Evolutionary conservation across 2,113 vertebrate species (phyloP).

Genomic region (Cyanoramphus novaezelandiae): DNA sequence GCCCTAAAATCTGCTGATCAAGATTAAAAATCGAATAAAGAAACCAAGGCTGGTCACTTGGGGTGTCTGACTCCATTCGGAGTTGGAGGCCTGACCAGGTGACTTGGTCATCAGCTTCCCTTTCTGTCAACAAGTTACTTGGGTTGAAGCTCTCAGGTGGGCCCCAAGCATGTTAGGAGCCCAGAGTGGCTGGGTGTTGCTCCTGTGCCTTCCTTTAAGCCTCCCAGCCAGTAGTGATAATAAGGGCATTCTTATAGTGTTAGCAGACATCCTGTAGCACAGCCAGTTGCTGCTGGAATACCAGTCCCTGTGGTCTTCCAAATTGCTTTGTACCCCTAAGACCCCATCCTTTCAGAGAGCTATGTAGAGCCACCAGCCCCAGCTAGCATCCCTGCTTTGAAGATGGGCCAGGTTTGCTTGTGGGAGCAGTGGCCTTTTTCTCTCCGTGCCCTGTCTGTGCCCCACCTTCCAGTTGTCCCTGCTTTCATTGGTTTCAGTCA

Average conservation of each 20-base stretch:
- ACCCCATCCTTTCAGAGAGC: background rate
- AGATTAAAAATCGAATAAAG: background rate
- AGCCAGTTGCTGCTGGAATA: background rate
- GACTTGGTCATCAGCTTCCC: background rate
- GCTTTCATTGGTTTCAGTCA: background rate
- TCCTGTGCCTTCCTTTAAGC: background rate
- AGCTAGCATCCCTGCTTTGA: background rate
- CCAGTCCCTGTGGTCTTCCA: background rate
- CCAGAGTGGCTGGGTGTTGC: accelerated
- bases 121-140: background rate
- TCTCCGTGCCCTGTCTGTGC: background rate
- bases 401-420: background rate
- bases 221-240: background rate
- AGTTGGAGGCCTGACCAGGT: background rate
- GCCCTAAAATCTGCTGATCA: background rate
- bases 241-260: background rate
- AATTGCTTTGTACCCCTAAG: accelerated
- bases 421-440: background rate
- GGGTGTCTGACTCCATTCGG: background rate
- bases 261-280: background rate
- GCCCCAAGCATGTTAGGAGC: background rate
- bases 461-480: background rate
- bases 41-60: background rate
- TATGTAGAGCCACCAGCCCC: background rate
- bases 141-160: background rate